Evolutionary conservation across 2,797 vertebrate genomes (phyloP), one percentile per base, ranked within the genome.

Genomic region (Tokudaia tokunoshimensis): DNA sequence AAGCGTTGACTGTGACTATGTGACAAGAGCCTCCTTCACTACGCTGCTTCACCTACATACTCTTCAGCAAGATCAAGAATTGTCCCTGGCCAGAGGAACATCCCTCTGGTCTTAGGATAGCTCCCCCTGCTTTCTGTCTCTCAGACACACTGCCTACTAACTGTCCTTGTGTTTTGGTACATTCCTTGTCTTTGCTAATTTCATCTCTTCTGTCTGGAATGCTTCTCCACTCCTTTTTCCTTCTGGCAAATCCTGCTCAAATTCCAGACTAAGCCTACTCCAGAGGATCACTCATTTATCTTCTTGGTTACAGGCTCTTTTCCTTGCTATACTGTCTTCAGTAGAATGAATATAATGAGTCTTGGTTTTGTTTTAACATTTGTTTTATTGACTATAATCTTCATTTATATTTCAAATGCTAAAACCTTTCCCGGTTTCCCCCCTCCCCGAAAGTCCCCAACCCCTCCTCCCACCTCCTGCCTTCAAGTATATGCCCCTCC

Each of bases 111-210:
- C 10, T 57, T 24, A 13, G 13, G 41, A 74, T 6, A 83, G 6
- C 50, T 70, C 63, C 12, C 10, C 6, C 87, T 93, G 55, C 41
- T 81, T 44, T 76, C 59, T 24, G 29, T 19, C 50, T 47, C 37
- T 11, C 94, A 82, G 67, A 61, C 29, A 17, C 37, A 59, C 24
- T 20, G 0, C 15, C 6, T 3, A 78, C 55, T 91, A 34, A 34
- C 15, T 22, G 41, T 13, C 29, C 12, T 8, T 31, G 15, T 47
- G n/a, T 15, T 20, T 84, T 72, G 9, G 9, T 5, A 85, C 31
- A 12, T 70, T 78, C 67, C 29, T 72, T 89, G 34, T 65, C 90
- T 89, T 70, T 67, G 61, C 79, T 92, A 44, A 88, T 79, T 89
- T 70, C 52, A 57, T 87, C 50, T 96, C 61, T 59, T 95, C 31